phyloP scores from a whole-genome alignment of 2,113 vertebrate genomes.

The Brachyhypopomus occidentalis region DNA sequence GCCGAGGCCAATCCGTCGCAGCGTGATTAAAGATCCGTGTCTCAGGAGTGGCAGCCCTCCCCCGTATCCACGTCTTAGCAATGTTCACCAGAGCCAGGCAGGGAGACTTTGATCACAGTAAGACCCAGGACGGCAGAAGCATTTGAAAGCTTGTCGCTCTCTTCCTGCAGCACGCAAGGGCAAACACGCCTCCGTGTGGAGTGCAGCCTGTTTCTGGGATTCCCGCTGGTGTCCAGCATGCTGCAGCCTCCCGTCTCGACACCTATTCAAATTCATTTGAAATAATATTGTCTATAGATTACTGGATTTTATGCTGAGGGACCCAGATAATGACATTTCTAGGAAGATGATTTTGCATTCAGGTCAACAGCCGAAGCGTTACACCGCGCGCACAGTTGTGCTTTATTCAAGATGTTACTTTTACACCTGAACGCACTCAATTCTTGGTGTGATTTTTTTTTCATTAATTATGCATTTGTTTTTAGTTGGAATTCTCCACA shows the following conservation, averaged over 20 bases:
- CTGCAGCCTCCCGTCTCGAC: neutral
- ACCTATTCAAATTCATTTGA: neutral
- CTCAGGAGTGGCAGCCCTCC: constrained; percentile 11
- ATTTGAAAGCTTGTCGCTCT: neutral
- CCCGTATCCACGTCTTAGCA: neutral
- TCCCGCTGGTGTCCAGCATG: neutral
- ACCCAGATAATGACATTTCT: neutral
- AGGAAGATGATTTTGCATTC: neutral
- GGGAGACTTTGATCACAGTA: constrained; percentile 25
- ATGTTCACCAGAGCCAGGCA: constrained; percentile 5
- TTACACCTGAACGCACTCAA: constrained; percentile 40
- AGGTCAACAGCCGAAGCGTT: constrained; percentile 15
- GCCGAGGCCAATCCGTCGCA: constrained; percentile 66
- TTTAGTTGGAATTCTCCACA: constrained; percentile 46
- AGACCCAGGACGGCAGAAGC: neutral
- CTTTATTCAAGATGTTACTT: constrained; percentile 26
- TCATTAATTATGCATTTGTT: constrained; percentile 54
- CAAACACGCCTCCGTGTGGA: neutral
- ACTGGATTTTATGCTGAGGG: neutral
- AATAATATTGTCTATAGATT: neutral
- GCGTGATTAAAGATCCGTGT: constrained; percentile 55
- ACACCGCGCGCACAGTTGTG: neutral
- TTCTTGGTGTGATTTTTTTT: constrained; percentile 1
- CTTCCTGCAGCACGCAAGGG: neutral
- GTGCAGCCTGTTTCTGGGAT: neutral